phyloP scores from a whole-genome alignment of 2,888 invertebrate species.

The Oscheius onirici region DNA sequence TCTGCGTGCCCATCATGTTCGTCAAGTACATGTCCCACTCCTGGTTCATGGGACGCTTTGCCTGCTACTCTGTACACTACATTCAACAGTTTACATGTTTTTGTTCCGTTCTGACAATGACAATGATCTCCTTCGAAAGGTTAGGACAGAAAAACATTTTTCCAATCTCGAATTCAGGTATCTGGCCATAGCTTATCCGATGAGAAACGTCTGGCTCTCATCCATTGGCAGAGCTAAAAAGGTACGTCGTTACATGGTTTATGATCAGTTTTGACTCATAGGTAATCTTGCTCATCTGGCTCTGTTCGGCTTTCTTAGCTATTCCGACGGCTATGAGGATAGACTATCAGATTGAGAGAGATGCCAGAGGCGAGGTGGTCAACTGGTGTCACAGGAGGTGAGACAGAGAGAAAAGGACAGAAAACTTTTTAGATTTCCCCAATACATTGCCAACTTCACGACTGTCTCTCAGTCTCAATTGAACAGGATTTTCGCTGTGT shows the following conservation, averaged over 20 bases:
- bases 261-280: background rate
- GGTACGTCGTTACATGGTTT: constrained; percentile 68
- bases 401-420: background rate
- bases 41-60: constrained; percentile 79
- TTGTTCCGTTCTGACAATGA: constrained; percentile 81
- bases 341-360: constrained; percentile 71
- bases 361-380: constrained; percentile 41
- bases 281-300: constrained; percentile 77
- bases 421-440: background rate
- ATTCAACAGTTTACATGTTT: constrained; percentile 81
- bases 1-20: constrained; percentile 79
- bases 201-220: constrained; percentile 80
- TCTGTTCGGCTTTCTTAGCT: constrained; percentile 77
- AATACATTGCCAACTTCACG: constrained; percentile 34
- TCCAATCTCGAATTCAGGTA: too few species aligned
- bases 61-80: constrained; percentile 81
- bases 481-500: constrained; percentile 54
- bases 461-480: constrained; percentile 39
- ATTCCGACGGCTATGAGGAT: constrained; percentile 78
- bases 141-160: too few species aligned
- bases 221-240: constrained; percentile 79
- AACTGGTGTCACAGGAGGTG: constrained; percentile 53
- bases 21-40: constrained; percentile 77
- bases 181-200: constrained; percentile 81
- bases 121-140: constrained; percentile 82